A percentile compares a stretch with the other conserved stretches of the same genome.
Evolutionary conservation across 2,888 invertebrate genomes (phyloP).

Genomic region (Lepidocyrtinus sp.): DNA sequence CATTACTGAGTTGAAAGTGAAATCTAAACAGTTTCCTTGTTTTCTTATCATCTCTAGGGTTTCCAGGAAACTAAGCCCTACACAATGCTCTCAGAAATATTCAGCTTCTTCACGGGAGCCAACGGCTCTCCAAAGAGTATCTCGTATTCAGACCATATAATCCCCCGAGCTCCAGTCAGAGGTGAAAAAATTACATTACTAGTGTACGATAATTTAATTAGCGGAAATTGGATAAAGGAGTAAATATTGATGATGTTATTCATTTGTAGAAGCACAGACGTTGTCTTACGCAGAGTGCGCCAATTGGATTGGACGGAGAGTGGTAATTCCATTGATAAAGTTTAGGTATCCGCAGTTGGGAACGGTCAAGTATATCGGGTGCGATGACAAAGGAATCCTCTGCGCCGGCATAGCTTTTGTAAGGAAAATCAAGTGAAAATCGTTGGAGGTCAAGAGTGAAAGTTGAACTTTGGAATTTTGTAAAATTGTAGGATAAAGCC

Average conservation of each 20-base stretch:
- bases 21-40: background rate
- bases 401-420: constrained; percentile 65
- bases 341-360: constrained; percentile 59
- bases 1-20: background rate
- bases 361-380: constrained; percentile 59
- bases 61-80: background rate
- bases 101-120: constrained; percentile 52
- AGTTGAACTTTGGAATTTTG: background rate
- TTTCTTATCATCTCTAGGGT: background rate
- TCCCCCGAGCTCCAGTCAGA: constrained; percentile 42
- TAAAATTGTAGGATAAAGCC: constrained; percentile 42
- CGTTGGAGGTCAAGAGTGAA: background rate
- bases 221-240: background rate
- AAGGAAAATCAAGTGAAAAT: constrained; percentile 28
- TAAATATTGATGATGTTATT: background rate
- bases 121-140: constrained; percentile 47
- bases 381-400: constrained; percentile 52
- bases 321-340: constrained; percentile 49
- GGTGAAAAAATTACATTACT: background rate
- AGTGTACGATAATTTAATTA: background rate
- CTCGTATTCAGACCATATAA: constrained; percentile 44
- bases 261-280: constrained; percentile 38
- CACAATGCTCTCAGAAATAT: constrained; percentile 56
- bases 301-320: constrained; percentile 52
- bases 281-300: constrained; percentile 59